Conservation (phyloP, 1,140 invertebrate species). For the Monomorium pharaonis region DNA sequence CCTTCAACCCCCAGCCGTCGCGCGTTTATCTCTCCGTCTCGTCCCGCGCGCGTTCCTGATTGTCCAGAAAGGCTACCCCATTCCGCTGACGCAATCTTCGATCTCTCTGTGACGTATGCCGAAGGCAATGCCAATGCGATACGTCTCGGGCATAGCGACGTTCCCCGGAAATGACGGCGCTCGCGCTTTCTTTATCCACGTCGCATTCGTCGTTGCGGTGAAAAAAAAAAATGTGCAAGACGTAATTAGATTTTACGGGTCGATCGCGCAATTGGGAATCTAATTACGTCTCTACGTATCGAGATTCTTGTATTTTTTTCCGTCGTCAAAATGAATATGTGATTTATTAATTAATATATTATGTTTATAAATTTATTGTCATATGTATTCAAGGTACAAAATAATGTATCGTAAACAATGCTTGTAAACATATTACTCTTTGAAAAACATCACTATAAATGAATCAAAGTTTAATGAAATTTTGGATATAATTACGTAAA, state of each 20-base stretch:
- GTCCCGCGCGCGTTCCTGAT: conserved; percentile 12
- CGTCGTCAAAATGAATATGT: too few species aligned
- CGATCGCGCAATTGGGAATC: not conserved
- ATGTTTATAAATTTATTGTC: too few species aligned
- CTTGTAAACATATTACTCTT: too few species aligned
- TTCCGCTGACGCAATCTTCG: conserved; percentile 26
- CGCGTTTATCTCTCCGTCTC: conserved; percentile 16
- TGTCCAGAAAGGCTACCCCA: conserved; percentile 33
- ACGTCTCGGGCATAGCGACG: not conserved
- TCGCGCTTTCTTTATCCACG: not conserved
- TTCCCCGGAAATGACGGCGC: not conserved
- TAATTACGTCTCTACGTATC: not conserved
- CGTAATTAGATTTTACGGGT: not conserved
- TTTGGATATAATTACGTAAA: too few species aligned
- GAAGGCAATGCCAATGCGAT: conserved; percentile 14
- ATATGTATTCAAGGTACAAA: too few species aligned
- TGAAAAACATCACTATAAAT: too few species aligned
- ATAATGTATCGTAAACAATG: too few species aligned
- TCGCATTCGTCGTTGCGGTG: not conserved
- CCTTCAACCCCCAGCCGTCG: not conserved
- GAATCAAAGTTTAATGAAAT: too few species aligned
- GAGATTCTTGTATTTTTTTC: not conserved
- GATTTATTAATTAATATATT: too few species aligned
- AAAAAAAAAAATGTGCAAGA: not conserved
- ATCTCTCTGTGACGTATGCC: conserved; percentile 40